Base-by-base conservation (phyloP, 2,113 vertebrate genomes). In the Pachypanchax playfairii region DNA sequence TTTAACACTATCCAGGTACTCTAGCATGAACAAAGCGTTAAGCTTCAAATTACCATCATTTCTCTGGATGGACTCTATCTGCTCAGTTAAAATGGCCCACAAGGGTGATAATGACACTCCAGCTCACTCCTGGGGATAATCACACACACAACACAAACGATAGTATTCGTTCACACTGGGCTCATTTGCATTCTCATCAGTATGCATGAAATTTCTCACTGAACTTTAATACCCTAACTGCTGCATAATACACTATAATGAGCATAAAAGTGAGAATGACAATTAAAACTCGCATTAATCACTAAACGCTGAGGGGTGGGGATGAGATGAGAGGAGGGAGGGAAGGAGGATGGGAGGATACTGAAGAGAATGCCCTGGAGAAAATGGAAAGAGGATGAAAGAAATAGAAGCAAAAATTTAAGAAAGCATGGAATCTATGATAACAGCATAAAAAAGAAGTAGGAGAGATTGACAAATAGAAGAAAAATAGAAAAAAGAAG, bases 211-310 rank as follows among this genome's bases (percentile, higher is more conserved):
- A 92, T 94, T 94, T 94, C 83, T 88, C 75, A 85, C 50, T 94
- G 92, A 96, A 94, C 92, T 93, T 94, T 91, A 94, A 92, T 93
- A 92, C 80, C 92, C 88, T 90, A 93, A 91, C 87, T 93, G 89
- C 91, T 91, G 92, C 85, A 92, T 90, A 94, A 92, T 84, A 85
- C 86, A 92, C 74, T 87, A 89, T 93, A 94, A 94, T 91, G 87
- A 93, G 84, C 35, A 31, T 90, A 93, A 94, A 94, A 94, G 89
- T 91, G 85, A 93, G 87, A 75, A 88, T 90, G 87, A 91, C 93
- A 95, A 94, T 94, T 93, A 94, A 93, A 92, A 88, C 49, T 91
- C 54, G 68, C 86, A 94, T 94, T 94, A 94, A 94, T 93, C 93
- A 94, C 77, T 91, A 90, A 92, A 89, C 63, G 83, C 84, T 92